Evolutionary conservation across 2,888 invertebrate species (phyloP).

Genomic region (Abrostola triplasia): DNA sequence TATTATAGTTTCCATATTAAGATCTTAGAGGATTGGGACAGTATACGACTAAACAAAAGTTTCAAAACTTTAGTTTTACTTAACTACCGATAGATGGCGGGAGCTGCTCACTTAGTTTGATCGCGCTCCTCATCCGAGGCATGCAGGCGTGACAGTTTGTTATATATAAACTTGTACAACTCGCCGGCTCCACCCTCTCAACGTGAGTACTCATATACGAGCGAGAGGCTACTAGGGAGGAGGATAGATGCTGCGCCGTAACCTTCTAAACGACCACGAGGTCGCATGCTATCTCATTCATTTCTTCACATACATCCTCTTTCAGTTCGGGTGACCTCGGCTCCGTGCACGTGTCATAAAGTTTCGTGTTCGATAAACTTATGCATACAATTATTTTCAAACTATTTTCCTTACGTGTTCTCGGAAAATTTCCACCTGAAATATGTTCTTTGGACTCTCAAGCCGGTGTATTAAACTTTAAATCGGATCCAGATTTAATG

Average conservation of each 20-base stretch:
- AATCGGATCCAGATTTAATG: background rate
- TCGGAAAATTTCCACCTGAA: background rate
- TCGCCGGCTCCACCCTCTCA: conserved; percentile 21
- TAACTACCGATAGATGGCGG: conserved; percentile 26
- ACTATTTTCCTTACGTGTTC: conserved; percentile 9
- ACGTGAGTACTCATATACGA: background rate
- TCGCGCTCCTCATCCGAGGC: conserved; percentile 11
- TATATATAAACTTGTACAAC: conserved; percentile 24
- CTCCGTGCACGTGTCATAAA: conserved; percentile 42
- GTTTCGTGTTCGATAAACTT: conserved; percentile 49
- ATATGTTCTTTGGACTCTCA: background rate
- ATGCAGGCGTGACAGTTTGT: conserved; percentile 39
- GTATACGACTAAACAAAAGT: background rate
- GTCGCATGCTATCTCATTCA: conserved; percentile 20
- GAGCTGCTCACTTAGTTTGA: background rate
- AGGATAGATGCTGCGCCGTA: conserved; percentile 6
- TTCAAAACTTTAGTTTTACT: background rate
- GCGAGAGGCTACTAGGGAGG: conserved; percentile 8
- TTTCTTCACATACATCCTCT: conserved; percentile 7
- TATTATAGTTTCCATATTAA: no score
- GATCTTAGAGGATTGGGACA: no score
- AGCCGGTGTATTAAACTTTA: background rate
- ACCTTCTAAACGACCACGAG: conserved; percentile 28
- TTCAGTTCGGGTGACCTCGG: conserved; percentile 29
- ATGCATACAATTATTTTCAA: conserved; percentile 20